Percentiles rank a stretch among this genome's conserved stretches.
These are phyloP conservation scores for Trematomus loennbergii DNA, from an alignment of 2,113 vertebrate species.

Conservation along the genomic window DNA sequence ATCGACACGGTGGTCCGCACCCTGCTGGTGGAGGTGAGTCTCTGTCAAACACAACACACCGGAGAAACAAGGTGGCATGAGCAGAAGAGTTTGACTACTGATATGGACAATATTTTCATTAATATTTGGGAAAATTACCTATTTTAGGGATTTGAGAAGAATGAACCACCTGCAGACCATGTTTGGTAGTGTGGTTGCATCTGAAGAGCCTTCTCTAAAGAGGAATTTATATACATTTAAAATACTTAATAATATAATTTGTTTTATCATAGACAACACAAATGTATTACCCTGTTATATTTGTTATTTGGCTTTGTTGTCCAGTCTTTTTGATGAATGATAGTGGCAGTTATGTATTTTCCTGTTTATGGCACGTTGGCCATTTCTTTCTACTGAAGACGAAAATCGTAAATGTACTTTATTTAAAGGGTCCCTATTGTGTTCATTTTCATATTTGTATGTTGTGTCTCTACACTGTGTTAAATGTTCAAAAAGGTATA, in stretches of 20 bases:
- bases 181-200: neutral
- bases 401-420: too few relatives aligned
- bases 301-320: neutral
- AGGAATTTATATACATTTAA: neutral
- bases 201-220: too few relatives aligned
- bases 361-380: too few relatives aligned
- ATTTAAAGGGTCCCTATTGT: neutral
- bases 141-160: neutral
- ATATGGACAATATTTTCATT: neutral
- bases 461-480: too few relatives aligned
- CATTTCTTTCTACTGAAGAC: too few relatives aligned
- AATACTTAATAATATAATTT: neutral
- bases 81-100: neutral
- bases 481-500: too few relatives aligned
- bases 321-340: neutral
- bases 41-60: neutral
- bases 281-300: neutral
- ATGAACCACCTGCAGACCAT: neutral
- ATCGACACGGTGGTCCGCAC: slow-evolving; percentile 82
- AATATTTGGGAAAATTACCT: too few relatives aligned
- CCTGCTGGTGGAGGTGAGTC: slow-evolving; percentile 87
- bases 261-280: neutral
- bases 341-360: too few relatives aligned
- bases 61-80: neutral
- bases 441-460: too few relatives aligned